Base-by-base conservation (phyloP, 2,888 invertebrate genomes). In the Fabriciana adippe region DNA sequence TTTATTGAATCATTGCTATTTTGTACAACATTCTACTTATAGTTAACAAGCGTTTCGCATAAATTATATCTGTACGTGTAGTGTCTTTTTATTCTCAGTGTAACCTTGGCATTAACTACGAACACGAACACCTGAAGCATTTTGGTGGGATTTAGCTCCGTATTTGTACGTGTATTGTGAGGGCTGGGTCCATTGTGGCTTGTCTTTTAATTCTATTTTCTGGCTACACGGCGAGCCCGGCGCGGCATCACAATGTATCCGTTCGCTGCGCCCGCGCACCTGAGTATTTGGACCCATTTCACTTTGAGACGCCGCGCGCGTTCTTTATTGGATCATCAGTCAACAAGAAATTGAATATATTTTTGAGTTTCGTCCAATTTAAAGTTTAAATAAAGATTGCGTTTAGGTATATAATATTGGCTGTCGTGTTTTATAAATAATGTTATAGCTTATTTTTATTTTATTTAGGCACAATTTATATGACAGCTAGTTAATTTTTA, bases 181-280 rank as follows among this genome's bases (percentile, higher is more conserved):
- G 83, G 80, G 83, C 85, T 79, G 81, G 59, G 78, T 78, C 82
- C 87, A 88, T 90, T 90, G 89, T 90, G 83, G 83, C 78, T 66
- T 66, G 66, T 84, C 84, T 87, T 91, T 89, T 89, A 86, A 87
- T 89, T 89, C 85, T 89, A 86, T 89, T 89, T 79, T 75, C 75
- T 80, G 82, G 80, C 78, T 74, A 81, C 74, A 41, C 35, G 35
- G 35, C 35, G 35, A 70, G 75, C 74, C 73, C 75, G 77, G 78
- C 76, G 79, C 75, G 79, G 76, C 80, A 78, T 81, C 82, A 86
- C 87, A 87, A 82, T 87, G 87, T 87, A 85, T 82, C 79, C 76
- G 77, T 73, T 75, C 68, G 72, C 64, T 72, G 73, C 75, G 75
- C 78, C 73, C 74, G 81, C 88, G 84, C 90, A 89, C 89, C 89